These are phyloP conservation scores for Cenopis cana DNA, from an alignment of 2,888 invertebrate genomes.

Conservation along the genomic window DNA sequence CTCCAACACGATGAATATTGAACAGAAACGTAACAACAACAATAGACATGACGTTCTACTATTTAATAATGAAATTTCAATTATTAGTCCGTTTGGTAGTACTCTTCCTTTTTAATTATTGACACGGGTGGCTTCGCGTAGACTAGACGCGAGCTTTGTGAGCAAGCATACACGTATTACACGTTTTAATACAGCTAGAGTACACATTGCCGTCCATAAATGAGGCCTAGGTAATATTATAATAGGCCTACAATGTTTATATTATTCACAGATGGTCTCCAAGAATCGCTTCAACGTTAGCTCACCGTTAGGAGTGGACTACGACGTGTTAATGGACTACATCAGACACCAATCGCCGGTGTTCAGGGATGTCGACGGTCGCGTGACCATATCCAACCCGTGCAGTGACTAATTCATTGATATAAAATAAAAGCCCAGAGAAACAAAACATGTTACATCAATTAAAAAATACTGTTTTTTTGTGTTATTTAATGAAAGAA, in stretches of 20 bases:
- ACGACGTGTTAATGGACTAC: constrained; percentile 67
- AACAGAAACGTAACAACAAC: no score
- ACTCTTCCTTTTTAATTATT: neutral
- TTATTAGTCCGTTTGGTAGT: neutral
- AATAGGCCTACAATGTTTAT: neutral
- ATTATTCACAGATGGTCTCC: constrained; percentile 70
- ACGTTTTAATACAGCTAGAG: neutral
- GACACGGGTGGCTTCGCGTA: neutral
- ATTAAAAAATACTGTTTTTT: neutral
- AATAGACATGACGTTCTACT: no score
- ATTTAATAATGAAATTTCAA: no score
- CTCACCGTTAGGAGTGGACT: constrained; percentile 70
- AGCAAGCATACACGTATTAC: neutral
- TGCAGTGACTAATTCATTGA: constrained; percentile 54
- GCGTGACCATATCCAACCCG: constrained; percentile 68
- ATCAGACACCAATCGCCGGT: constrained; percentile 65
- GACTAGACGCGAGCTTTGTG: no score
- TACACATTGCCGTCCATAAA: neutral
- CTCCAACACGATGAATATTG: no score
- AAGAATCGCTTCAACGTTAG: constrained; percentile 70
- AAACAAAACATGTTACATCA: neutral
- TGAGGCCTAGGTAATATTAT: neutral
- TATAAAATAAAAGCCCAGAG: neutral
- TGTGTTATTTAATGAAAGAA: neutral
- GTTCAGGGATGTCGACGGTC: constrained; percentile 66